Percentiles rank a stretch among this genome's conserved stretches.
phyloP scores from a whole-genome alignment of 2,888 invertebrate species.

The Volucella zonaria region DNA sequence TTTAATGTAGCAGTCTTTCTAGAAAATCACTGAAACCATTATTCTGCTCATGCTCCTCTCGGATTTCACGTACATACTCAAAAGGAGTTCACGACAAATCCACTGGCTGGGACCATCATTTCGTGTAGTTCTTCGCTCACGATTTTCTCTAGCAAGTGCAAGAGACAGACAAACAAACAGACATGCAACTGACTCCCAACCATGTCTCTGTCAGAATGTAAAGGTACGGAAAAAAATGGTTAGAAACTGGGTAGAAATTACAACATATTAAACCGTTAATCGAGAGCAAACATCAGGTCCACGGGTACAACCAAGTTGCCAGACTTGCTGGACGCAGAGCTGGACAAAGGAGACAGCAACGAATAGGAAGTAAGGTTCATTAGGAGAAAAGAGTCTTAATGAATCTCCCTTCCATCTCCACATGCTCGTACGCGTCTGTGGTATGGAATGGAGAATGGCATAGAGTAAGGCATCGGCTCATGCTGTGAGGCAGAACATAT shows the following conservation, averaged over 20 bases:
- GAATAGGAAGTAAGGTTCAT: slow-evolving; percentile 21
- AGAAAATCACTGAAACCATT: slow-evolving; percentile 62
- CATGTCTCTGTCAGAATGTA: slow-evolving; percentile 47
- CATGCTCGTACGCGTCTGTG: slow-evolving; percentile 20
- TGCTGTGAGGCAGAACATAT: slow-evolving; percentile 44
- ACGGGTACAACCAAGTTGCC: slow-evolving; percentile 1
- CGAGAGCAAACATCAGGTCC: slow-evolving; percentile 57
- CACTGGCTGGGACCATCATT: slow-evolving; percentile 50
- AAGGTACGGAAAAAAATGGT: not conserved
- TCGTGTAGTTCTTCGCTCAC: slow-evolving; percentile 42
- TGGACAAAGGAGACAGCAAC: slow-evolving; percentile 16
- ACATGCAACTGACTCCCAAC: slow-evolving; percentile 24
- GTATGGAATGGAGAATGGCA: slow-evolving; percentile 16
- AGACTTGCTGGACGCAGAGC: slow-evolving; percentile 61
- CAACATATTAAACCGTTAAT: slow-evolving; percentile 70
- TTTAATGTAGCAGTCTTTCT: slow-evolving; percentile 61
- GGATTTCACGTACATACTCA: slow-evolving; percentile 47
- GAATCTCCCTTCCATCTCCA: slow-evolving; percentile 26
- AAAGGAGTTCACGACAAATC: slow-evolving; percentile 46
- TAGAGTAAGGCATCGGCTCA: not conserved
- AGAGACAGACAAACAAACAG: slow-evolving; percentile 3
- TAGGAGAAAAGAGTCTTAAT: slow-evolving; percentile 44
- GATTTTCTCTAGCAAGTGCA: slow-evolving; percentile 4
- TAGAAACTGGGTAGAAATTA: slow-evolving; percentile 43
- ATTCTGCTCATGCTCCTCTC: slow-evolving; percentile 62